A percentile compares a stretch with the other conserved stretches of the same genome.
Evolutionary conservation across 1,140 invertebrate genomes (phyloP).

Genomic region (Trypoxylus dichotomus): DNA sequence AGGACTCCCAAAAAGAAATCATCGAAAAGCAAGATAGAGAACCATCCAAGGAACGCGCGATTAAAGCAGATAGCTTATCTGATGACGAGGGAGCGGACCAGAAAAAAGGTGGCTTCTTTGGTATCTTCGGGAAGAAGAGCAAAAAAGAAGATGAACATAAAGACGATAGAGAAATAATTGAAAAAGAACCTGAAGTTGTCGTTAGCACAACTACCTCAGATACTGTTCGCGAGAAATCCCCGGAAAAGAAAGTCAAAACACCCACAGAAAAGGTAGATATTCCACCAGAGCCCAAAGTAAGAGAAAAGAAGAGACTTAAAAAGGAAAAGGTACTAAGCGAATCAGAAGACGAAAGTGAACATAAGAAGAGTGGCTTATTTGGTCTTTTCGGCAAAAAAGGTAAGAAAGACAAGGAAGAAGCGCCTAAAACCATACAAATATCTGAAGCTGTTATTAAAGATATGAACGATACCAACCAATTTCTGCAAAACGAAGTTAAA

Average conservation of each 20-base stretch:
- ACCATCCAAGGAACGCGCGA: conserved; percentile 45
- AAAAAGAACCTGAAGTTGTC: conserved; percentile 22
- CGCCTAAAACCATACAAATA: conserved; percentile 23
- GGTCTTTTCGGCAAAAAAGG: conserved; percentile 27
- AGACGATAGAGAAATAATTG: conserved; percentile 29
- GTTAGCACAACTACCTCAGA: background rate
- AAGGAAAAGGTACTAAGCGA: conserved; percentile 17
- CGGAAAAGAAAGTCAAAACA: background rate
- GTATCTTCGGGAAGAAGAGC: conserved; percentile 42
- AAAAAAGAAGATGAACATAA: conserved; percentile 38
- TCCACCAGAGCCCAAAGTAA: conserved; percentile 1
- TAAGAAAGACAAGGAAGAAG: conserved; percentile 29
- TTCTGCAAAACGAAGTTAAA: conserved; percentile 29
- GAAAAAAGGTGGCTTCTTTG: conserved; percentile 42
- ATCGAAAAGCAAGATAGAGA: conserved; percentile 50
- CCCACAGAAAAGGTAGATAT: conserved; percentile 13
- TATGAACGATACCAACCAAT: conserved; percentile 29
- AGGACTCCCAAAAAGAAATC: conserved; percentile 38
- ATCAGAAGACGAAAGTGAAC: conserved; percentile 26
- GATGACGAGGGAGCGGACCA: conserved; percentile 29
- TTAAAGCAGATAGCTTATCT: conserved; percentile 28
- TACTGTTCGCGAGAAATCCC: background rate
- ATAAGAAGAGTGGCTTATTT: conserved; percentile 25
- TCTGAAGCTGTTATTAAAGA: conserved; percentile 24
- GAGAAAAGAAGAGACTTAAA: background rate